These are phyloP conservation scores for Heterodera schachtii DNA, from an alignment of 1,140 invertebrate genomes.

Conservation along the genomic window DNA sequence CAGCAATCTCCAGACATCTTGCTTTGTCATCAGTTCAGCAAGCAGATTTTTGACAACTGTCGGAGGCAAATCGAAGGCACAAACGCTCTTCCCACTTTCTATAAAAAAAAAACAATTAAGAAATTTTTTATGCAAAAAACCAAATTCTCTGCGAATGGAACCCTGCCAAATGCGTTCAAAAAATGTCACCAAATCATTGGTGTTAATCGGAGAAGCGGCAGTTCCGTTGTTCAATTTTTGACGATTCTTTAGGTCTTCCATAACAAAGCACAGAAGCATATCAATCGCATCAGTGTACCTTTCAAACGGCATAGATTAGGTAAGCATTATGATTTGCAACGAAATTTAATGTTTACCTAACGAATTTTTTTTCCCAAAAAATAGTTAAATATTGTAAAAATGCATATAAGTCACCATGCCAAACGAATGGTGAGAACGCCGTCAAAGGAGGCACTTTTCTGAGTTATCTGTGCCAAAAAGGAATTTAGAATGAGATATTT, in stretches of 20 bases:
- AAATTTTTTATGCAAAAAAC: slow-evolving; percentile 29
- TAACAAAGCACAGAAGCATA: slow-evolving; percentile 53
- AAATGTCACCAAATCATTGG: slow-evolving; percentile 28
- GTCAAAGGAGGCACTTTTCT: slow-evolving; percentile 76
- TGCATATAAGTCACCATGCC: slow-evolving; percentile 34
- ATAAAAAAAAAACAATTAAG: not conserved
- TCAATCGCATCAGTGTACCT: slow-evolving; percentile 55
- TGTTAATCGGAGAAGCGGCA: not conserved
- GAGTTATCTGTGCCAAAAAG: slow-evolving; percentile 75
- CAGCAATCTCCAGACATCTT: slow-evolving; percentile 62
- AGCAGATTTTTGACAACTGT: slow-evolving; percentile 62
- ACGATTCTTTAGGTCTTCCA: slow-evolving; percentile 40
- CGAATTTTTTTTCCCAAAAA: too few relatives aligned
- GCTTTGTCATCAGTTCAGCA: slow-evolving; percentile 51
- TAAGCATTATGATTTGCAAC: too few relatives aligned
- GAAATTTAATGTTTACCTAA: too few relatives aligned
- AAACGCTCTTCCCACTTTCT: slow-evolving; percentile 32
- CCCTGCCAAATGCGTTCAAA: slow-evolving; percentile 40
- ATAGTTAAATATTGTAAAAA: too few relatives aligned
- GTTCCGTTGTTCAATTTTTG: slow-evolving; percentile 11
- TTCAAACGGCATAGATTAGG: not conserved
- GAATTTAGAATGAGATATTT: slow-evolving; percentile 66
- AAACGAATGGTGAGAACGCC: slow-evolving; percentile 62
- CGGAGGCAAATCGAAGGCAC: slow-evolving; percentile 64
- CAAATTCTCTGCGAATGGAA: slow-evolving; percentile 40